A percentile compares a stretch with the other conserved stretches of the same genome.
Evolutionary conservation across 1,140 invertebrate genomes (phyloP).

Genomic region (Belonocnema kinseyi): DNA sequence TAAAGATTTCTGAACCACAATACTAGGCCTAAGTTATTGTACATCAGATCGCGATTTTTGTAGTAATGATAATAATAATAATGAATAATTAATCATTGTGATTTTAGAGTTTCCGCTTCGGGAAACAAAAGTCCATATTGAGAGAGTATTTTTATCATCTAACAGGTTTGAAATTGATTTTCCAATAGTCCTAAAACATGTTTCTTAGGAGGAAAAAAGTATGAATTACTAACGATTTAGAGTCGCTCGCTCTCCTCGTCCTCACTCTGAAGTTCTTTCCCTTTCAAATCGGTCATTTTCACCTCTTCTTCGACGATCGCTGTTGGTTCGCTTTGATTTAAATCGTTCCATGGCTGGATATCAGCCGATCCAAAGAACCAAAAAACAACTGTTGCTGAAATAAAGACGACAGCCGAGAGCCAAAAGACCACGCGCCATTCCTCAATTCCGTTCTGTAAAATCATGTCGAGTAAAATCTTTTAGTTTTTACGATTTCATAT

Average conservation of each 20-base stretch:
- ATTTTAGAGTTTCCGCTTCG: not conserved
- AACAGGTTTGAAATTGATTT: constrained; percentile 19
- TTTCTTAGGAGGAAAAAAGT: not conserved
- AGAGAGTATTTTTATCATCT: not conserved
- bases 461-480: not conserved
- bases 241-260: constrained; percentile 66
- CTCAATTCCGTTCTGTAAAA: constrained; percentile 82
- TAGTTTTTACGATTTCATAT: no score
- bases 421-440: constrained; percentile 88
- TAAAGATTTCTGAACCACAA: not conserved
- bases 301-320: constrained; percentile 53
- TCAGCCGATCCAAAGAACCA: constrained; percentile 81
- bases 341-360: constrained; percentile 81
- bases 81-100: not conserved
- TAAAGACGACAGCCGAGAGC: constrained; percentile 83
- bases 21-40: not conserved
- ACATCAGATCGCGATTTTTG: not conserved
- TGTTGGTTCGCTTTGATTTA: constrained; percentile 8
- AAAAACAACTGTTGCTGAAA: constrained; percentile 81
- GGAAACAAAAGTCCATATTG: not conserved
- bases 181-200: not conserved
- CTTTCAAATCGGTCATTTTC: constrained; percentile 49
- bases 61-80: not conserved
- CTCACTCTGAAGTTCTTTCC: constrained; percentile 48
- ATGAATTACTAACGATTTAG: constrained; percentile 41